Evolutionary conservation across 1,140 invertebrate species (phyloP), one percentile per base, ranked within the genome.

Genomic region (Bombus sibiricus): DNA sequence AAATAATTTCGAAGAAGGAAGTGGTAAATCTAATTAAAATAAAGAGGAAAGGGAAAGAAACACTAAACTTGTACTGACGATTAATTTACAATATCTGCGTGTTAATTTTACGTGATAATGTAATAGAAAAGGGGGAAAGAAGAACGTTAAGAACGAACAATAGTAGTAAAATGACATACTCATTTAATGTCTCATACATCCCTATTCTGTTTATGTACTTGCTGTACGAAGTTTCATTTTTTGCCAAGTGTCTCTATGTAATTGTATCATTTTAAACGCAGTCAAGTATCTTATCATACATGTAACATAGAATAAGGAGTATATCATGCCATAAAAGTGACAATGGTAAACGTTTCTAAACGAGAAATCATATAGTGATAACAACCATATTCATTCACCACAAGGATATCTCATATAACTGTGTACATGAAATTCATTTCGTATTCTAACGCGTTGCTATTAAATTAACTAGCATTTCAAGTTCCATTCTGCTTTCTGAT

Each of bases 311-410:
- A 84, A 39, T 84, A 84, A 80, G 83, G 68, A 72, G 76, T 80
- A 78, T 80, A 80, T 80, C 83, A 84, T 79, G 76, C 83, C 76
- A 72, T 84, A 84, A 79, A 69, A 84, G 76, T 57, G 83, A 80
- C 83, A 72, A 80, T 84, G 83, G 76, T 84, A 84, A 84, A 84
- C 76, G 76, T 84, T 84, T 84, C 83, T 84, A 84, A 84, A 78
- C 53, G 18, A 53, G 66, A 39, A 80, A 72, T 80, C 83, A 85
- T 72, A 72, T 85, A 85, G 83, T 59, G 76, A 80, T 80, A 85
- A 59, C 13, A n/a, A 79, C 34, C 62, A 71, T 71, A 81, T 39
- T 76, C 62, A 82, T 76, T 76, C 73, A 62, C 12, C 73, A n/a
- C 57, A 32, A 64, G 43, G 32, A 86, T 72, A 68, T 75, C 39